Conservation (phyloP, 2,113 vertebrate species). For the Oreamnos americanus region DNA sequence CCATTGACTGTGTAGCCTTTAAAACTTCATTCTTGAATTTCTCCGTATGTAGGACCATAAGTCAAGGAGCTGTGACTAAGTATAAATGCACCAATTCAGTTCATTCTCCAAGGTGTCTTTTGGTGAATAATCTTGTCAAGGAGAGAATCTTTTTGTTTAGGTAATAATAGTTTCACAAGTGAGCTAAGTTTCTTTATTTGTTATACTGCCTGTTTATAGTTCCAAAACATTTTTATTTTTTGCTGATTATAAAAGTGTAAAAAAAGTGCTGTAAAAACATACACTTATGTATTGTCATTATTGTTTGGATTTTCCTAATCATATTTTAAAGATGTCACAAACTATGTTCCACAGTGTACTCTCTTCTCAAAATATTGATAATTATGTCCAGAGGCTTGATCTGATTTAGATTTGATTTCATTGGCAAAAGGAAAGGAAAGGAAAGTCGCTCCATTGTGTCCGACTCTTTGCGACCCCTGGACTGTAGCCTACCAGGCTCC, state of each 20-base stretch:
- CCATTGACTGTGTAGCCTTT: neutral
- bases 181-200: neutral
- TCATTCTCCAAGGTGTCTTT: neutral
- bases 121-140: slow-evolving; percentile 8
- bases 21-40: neutral
- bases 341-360: neutral
- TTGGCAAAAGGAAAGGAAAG: neutral
- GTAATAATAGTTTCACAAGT: neutral
- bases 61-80: neutral
- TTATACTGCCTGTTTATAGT: neutral
- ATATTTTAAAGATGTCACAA: neutral
- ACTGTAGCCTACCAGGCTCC: neutral
- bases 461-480: neutral
- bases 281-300: neutral
- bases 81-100: neutral
- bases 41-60: neutral
- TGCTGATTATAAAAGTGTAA: neutral
- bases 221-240: neutral
- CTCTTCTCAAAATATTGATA: neutral
- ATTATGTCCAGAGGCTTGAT: neutral
- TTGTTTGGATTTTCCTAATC: neutral
- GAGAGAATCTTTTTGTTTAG: neutral
- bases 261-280: neutral
- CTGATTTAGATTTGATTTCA: neutral
- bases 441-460: neutral